Percentiles rank a stretch among this genome's conserved stretches.
phyloP scores from a whole-genome alignment of 2,888 invertebrate genomes.

The Holacanthella duospinosa region DNA sequence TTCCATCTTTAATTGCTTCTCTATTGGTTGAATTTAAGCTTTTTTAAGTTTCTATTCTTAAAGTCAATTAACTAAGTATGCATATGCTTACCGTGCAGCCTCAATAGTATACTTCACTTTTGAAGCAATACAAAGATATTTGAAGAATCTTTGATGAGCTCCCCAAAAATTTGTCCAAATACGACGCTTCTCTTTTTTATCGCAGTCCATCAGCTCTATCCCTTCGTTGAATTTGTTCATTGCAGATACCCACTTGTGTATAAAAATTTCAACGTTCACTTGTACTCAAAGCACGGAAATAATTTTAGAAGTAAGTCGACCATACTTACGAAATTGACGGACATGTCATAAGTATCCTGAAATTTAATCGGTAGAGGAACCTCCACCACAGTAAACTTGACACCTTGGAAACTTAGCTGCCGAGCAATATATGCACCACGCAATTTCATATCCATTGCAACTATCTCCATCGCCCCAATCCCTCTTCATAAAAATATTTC shows the following conservation, averaged over 20 bases:
- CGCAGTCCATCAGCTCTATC: constrained; percentile 84
- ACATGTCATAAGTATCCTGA: constrained; percentile 80
- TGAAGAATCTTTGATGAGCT: constrained; percentile 96
- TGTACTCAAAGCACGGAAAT: too few relatives aligned
- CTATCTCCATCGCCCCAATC: constrained; percentile 98
- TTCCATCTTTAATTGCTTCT: constrained; percentile 55
- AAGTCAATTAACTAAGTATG: too few relatives aligned
- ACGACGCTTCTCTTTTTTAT: constrained; percentile 86
- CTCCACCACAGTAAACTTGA: constrained; percentile 93
- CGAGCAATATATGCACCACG: constrained; percentile 98
- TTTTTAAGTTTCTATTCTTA: too few relatives aligned
- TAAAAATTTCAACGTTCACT: constrained; percentile 11
- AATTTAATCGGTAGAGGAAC: constrained; percentile 80
- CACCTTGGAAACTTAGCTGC: constrained; percentile 96
- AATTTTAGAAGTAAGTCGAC: too few relatives aligned
- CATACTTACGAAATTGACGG: constrained; percentile 66
- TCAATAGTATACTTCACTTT: constrained; percentile 60
- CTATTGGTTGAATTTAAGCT: too few relatives aligned
- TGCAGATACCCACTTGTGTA: constrained; percentile 97
- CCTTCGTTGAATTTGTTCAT: constrained; percentile 94
- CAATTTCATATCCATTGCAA: constrained; percentile 99
- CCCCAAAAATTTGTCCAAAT: constrained; percentile 99
- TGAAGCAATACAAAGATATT: constrained; percentile 95
- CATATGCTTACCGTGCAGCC: constrained; percentile 47
- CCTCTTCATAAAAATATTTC: constrained; percentile 51